phyloP scores from a whole-genome alignment of 2,113 vertebrate genomes.

The Brachypodius melanocephalos region DNA sequence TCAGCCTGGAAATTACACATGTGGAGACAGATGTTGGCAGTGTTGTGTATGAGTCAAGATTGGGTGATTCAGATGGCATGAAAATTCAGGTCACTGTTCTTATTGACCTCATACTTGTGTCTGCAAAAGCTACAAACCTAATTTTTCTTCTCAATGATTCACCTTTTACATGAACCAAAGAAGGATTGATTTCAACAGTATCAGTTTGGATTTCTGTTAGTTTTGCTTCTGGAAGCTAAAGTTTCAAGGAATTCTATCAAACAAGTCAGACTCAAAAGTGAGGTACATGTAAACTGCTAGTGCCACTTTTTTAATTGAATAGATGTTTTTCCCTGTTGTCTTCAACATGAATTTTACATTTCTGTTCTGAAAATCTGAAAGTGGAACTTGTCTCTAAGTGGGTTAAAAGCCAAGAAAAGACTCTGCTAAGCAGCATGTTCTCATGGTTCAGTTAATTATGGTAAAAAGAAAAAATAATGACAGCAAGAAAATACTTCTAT shows the following conservation, averaged over 20 bases:
- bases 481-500: neutral
- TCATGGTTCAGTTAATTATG: neutral
- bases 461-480: neutral
- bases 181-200: neutral
- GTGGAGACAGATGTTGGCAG: neutral
- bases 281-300: neutral
- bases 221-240: neutral
- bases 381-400: neutral
- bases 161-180: neutral
- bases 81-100: neutral
- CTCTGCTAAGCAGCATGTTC: neutral
- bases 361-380: neutral
- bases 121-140: neutral
- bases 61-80: neutral
- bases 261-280: neutral
- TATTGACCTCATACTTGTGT: neutral
- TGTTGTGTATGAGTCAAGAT: neutral
- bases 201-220: neutral
- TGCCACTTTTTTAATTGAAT: neutral
- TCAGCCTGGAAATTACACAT: neutral
- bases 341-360: neutral
- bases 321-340: neutral
- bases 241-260: neutral
- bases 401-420: neutral
- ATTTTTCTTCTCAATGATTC: neutral